A percentile compares a stretch with the other conserved stretches of the same genome.
These are phyloP conservation scores for Ammodramus savannarum DNA, from an alignment of 2,113 vertebrate species.

Conservation along the genomic window DNA sequence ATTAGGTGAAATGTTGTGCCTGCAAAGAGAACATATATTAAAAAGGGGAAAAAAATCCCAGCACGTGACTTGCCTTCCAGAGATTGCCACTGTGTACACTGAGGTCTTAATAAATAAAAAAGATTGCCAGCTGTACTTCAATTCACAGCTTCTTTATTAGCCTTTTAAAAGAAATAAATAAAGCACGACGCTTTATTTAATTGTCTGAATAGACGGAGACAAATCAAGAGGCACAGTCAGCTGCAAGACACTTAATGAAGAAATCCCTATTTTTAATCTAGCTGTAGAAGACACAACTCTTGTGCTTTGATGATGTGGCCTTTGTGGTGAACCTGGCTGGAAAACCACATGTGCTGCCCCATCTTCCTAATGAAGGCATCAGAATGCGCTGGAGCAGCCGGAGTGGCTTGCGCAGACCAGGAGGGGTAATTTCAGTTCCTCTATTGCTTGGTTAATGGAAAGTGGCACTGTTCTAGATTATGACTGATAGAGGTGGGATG, in stretches of 20 bases:
- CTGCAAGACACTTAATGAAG: slow-evolving; percentile 55
- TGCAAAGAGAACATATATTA: slow-evolving; percentile 25
- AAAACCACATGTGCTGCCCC: slow-evolving; percentile 64
- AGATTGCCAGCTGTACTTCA: slow-evolving; percentile 69
- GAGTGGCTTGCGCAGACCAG: slow-evolving; percentile 56
- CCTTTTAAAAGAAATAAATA: slow-evolving; percentile 54
- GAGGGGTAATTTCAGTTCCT: slow-evolving; percentile 73
- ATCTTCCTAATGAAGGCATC: slow-evolving; percentile 77
- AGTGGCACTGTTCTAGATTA: slow-evolving; percentile 76
- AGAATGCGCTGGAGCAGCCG: slow-evolving; percentile 68
- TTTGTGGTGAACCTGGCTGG: slow-evolving; percentile 68
- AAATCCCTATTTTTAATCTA: slow-evolving; percentile 65
- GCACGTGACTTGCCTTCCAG: neutral
- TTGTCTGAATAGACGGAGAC: slow-evolving; percentile 62
- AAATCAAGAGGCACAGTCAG: slow-evolving; percentile 45
- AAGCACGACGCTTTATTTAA: slow-evolving; percentile 59
- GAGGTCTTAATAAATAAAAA: slow-evolving; percentile 56
- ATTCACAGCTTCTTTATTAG: slow-evolving; percentile 60
- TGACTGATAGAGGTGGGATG: slow-evolving; percentile 74
- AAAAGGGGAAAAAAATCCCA: neutral
- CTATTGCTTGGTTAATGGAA: slow-evolving; percentile 76
- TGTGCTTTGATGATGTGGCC: slow-evolving; percentile 57
- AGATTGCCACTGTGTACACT: slow-evolving; percentile 8
- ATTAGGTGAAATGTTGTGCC: slow-evolving; percentile 3
- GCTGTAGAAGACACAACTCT: slow-evolving; percentile 35